A percentile compares a stretch with the other conserved stretches of the same genome.
These are phyloP conservation scores for Tetranychus truncatus DNA, from an alignment of 2,888 invertebrate genomes.

Conservation along the genomic window DNA sequence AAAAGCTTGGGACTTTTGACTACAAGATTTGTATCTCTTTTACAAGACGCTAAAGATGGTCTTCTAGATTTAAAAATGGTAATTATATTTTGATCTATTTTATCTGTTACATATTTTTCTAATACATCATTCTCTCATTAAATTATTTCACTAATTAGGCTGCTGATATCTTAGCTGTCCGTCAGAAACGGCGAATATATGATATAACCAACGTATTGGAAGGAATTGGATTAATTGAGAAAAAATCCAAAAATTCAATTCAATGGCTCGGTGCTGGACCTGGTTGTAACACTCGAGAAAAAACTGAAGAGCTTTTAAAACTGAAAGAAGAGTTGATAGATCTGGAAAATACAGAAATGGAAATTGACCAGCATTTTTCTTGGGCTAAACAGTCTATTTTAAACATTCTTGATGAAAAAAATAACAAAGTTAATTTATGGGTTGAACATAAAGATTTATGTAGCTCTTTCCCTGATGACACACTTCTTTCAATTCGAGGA, in stretches of 20 bases:
- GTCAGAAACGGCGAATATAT: conserved; percentile 71
- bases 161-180: conserved; percentile 64
- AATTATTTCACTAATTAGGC: conserved; percentile 42
- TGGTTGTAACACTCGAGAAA: conserved; percentile 51
- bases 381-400: conserved; percentile 64
- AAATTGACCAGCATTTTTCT: conserved; percentile 46
- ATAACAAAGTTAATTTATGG: conserved; percentile 42
- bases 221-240: conserved; percentile 79
- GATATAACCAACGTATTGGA: conserved; percentile 85
- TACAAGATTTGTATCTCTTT: conserved; percentile 64
- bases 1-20: conserved; percentile 79
- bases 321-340: conserved; percentile 56
- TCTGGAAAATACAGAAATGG: conserved; percentile 54
- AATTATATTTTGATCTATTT: conserved; percentile 24
- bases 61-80: conserved; percentile 82
- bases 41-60: conserved; percentile 77
- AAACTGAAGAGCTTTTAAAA: conserved; percentile 46
- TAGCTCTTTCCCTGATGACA: conserved; percentile 46
- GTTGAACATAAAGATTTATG: conserved; percentile 56
- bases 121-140: background rate
- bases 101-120: too few relatives aligned
- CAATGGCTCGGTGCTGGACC: conserved; percentile 75
- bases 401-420: conserved; percentile 55
- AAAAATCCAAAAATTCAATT: conserved; percentile 79
- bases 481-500: conserved; percentile 56